Evolutionary conservation across 2,888 invertebrate genomes (phyloP).

Genomic region (Pristionchus mayeri): DNA sequence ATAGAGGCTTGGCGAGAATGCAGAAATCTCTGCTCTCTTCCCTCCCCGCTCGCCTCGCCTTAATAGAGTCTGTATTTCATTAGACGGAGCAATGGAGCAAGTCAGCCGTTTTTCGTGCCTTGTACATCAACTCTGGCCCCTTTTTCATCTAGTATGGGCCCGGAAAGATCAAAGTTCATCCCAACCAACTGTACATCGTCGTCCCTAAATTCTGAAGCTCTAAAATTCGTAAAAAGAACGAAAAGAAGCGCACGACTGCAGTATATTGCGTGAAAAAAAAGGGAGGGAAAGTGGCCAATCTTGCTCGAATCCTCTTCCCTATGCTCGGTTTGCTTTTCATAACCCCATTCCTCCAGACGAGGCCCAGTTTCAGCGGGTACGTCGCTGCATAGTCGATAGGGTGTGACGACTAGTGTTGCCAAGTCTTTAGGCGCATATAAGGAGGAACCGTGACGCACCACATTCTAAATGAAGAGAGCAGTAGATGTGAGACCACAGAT

Average conservation of each 20-base stretch:
- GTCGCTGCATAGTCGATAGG: no score
- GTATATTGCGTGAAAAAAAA: background rate
- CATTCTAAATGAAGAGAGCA: no score
- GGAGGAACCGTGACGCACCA: no score
- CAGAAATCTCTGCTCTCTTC: background rate
- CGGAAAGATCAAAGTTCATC: background rate
- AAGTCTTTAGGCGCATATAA: no score
- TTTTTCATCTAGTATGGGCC: no score
- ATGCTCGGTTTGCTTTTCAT: no score
- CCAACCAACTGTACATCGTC: background rate
- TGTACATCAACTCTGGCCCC: background rate
- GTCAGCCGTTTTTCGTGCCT: background rate
- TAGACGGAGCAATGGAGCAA: background rate
- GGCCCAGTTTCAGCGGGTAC: no score
- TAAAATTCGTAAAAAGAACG: background rate
- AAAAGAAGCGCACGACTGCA: background rate
- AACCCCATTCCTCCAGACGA: no score
- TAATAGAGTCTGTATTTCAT: slow-evolving; percentile 33
- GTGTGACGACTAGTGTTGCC: no score
- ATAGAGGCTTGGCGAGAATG: background rate
- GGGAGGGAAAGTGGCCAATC: background rate
- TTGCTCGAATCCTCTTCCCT: no score
- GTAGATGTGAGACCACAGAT: no score
- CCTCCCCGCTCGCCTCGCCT: background rate
- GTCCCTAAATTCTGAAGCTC: background rate